Base-by-base conservation (phyloP, 2,113 vertebrate species). In the Myotis brandtii region DNA sequence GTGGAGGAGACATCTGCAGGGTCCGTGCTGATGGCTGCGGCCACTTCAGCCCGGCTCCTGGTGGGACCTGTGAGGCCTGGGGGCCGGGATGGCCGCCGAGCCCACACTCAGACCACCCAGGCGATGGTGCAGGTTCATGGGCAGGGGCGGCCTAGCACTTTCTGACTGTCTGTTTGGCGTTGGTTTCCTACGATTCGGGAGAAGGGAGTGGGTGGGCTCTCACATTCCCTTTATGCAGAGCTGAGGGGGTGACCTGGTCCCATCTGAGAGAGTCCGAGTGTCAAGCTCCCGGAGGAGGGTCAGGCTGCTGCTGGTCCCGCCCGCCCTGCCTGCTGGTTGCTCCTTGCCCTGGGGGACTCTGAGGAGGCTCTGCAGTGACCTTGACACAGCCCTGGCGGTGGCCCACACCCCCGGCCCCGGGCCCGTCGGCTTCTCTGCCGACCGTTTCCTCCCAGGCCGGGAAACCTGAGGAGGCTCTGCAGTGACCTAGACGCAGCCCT, bases 281-380 rank as follows among this genome's bases (percentile, higher is more conserved):
- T 50, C 69, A 81, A 66, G 16, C 32, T 66, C 56, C 4, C 13
- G 25, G 40, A 30, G 0, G 1, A 83, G 75, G 48, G 18, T 16
- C 1, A 0, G 59, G 32, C 37, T 52, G 17, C 10, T 23, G 14
- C 43, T 1, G 0, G 20, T 37, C 62, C 67, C 21, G 5, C 20
- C 69, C 50, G 48, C 13, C 34, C 54, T 0, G 0, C 1, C 16
- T 67, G 10, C 32, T 46, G 4, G 2, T 43, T 34, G 17, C 40
- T 32, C 21, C 48, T 37, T n/a, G 18, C 37, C 46, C 2, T 62
- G 25, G 73, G 70, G 43, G 27, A 37, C 46, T 10, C 82, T n/a
- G 30, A 37, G 0, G 1, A 73, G 40, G 25, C 8, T 46, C 40
- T 34, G 18, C n/a, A 30, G 14, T n/a, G 52, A 59, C 43, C 66